These are phyloP conservation scores for Dicrostonyx torquatus DNA, from an alignment of 2,797 vertebrate genomes.

Conservation along the genomic window DNA sequence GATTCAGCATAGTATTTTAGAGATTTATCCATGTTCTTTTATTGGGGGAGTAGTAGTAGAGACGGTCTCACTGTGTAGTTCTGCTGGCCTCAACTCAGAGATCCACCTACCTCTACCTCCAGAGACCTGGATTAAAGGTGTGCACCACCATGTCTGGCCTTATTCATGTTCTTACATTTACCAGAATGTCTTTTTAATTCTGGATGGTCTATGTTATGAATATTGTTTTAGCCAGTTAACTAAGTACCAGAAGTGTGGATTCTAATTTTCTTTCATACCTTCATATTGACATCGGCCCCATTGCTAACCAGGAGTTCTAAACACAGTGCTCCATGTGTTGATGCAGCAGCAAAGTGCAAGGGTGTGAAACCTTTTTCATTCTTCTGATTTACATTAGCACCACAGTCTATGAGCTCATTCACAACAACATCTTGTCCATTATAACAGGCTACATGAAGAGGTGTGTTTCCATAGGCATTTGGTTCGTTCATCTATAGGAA, in stretches of 20 bases:
- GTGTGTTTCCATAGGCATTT: slow-evolving; percentile 97
- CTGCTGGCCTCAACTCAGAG: neutral
- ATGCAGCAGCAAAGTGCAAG: slow-evolving; percentile 97
- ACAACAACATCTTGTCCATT: slow-evolving; percentile 99
- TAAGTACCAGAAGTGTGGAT: neutral
- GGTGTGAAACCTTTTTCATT: slow-evolving; percentile 97
- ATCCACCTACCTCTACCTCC: neutral
- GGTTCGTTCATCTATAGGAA: slow-evolving; percentile 95
- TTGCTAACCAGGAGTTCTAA: slow-evolving; percentile 97
- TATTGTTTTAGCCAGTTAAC: slow-evolving; percentile 5
- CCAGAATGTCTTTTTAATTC: neutral
- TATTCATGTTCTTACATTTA: neutral
- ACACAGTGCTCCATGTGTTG: slow-evolving; percentile 96
- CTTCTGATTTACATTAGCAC: slow-evolving; percentile 97
- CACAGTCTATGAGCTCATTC: slow-evolving; percentile 97
- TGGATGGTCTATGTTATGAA: neutral
- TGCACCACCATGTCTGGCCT: neutral
- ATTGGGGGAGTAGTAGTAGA: neutral
- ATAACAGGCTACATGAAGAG: slow-evolving; percentile 98
- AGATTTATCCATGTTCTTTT: slow-evolving; percentile 18
- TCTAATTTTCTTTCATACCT: slow-evolving; percentile 87
- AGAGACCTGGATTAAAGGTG: neutral
- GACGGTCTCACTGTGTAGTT: neutral
- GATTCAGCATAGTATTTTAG: slow-evolving; percentile 21
- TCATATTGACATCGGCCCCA: slow-evolving; percentile 96